These are phyloP conservation scores for Alitta virens DNA, from an alignment of 2,888 invertebrate genomes.

Conservation along the genomic window DNA sequence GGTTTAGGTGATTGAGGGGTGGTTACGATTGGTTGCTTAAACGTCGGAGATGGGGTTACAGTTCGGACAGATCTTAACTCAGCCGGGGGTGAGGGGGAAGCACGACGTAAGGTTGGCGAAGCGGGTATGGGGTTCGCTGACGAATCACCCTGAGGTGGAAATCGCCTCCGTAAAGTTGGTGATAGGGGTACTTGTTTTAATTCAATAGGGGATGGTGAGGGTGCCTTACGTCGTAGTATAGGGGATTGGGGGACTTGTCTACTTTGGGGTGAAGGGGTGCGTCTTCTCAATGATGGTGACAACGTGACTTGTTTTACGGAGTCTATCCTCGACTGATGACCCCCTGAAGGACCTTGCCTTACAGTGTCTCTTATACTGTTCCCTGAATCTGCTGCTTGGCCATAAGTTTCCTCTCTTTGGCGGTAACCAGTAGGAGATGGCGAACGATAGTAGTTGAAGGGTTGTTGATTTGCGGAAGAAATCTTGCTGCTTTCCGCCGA, in stretches of 20 bases:
- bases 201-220: neutral
- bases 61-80: neutral
- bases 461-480: neutral
- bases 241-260: neutral
- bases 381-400: too few relatives aligned
- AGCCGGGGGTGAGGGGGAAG: neutral
- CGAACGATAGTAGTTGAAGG: neutral
- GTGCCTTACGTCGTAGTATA: neutral
- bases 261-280: neutral
- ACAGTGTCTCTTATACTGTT: too few relatives aligned
- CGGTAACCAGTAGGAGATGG: neutral
- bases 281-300: neutral
- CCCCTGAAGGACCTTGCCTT: neutral
- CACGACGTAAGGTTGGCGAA: too few relatives aligned
- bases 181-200: neutral
- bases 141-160: neutral
- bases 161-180: neutral
- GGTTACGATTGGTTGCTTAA: neutral
- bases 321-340: neutral
- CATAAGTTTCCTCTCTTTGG: too few relatives aligned
- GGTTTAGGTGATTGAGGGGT: neutral
- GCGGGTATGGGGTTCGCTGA: neutral
- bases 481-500: neutral
- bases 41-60: neutral
- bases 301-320: neutral